Evolutionary conservation across 2,888 invertebrate species (phyloP), one percentile per base, ranked within the genome.

Genomic region (Trichogramma dendrolimi): DNA sequence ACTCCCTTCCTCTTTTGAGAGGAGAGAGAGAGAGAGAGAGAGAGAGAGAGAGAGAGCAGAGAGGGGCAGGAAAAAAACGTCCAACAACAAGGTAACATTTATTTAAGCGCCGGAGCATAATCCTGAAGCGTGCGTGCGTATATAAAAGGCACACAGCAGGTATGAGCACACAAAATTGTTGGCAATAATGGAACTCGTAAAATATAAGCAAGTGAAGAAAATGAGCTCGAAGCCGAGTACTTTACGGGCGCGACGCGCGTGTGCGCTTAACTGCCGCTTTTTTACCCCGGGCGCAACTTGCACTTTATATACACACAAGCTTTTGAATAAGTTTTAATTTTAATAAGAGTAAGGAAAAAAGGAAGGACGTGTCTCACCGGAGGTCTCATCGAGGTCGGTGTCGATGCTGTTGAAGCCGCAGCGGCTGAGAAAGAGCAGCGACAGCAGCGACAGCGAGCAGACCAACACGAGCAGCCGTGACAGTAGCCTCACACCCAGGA

Each of bases 401-500:
- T 76, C 75, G 61, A 78, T 71, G 64, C 75, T 77, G 66, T 74
- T 74, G 68, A 84, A 79, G 51, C 83, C 83, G 70, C 84, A 84
- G 51, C 83, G 81, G 68, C 82, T 83, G 63, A 84, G 78, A 67
- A 84, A 81, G 52, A 84, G 79, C 60, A 84, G 80, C 65, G 83
- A 83, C 68, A 84, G 75, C 68, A 84, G 77, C 68, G 83, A 83
- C 64, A 84, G 77, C 58, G 82, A 82, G 68, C 84, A 84, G 55
- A 83, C 82, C 69, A 83, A 80, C 67, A 84, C 79, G 69, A 84
- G 80, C 67, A 84, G 81, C 72, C 84, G 81, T 70, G 83, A 83
- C 72, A 84, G 80, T 71, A 83, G 77, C 71, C 84, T 79, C 78
- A 83, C 82, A 70, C 83, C 83, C 73, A 83, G 76, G 71, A 82